These are phyloP conservation scores for Eupithecia dodoneata DNA, from an alignment of 2,888 invertebrate species.

Conservation along the genomic window DNA sequence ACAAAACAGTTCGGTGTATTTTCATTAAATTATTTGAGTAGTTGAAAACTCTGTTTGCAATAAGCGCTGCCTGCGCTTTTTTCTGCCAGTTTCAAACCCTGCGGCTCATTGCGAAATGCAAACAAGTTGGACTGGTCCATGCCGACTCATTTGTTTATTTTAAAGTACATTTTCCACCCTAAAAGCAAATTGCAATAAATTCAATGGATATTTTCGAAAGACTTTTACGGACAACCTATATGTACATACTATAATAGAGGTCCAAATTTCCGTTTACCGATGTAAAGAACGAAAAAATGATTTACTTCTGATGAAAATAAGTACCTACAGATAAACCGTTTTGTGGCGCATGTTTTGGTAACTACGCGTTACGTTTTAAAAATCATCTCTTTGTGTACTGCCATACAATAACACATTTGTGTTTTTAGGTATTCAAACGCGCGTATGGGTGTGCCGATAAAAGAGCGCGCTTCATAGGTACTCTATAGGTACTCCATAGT, in stretches of 20 bases:
- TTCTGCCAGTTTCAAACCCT: background rate
- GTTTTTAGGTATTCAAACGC: background rate
- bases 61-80: background rate
- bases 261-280: background rate
- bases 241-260: background rate
- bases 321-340: no score
- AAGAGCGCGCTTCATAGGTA: background rate
- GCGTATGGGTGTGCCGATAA: background rate
- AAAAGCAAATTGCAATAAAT: background rate
- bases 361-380: no score
- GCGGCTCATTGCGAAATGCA: background rate
- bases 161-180: background rate
- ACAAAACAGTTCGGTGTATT: background rate
- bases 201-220: background rate
- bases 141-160: background rate
- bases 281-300: background rate
- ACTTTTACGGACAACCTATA: background rate
- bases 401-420: no score
- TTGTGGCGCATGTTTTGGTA: no score
- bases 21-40: background rate
- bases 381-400: no score
- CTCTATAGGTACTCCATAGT: no score
- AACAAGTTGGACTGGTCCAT: background rate
- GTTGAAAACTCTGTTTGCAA: background rate
- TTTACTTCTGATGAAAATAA: background rate